A percentile compares a stretch with the other conserved stretches of the same genome.
phyloP scores from a whole-genome alignment of 2,113 vertebrate species.

The Triplophysa siluroides region DNA sequence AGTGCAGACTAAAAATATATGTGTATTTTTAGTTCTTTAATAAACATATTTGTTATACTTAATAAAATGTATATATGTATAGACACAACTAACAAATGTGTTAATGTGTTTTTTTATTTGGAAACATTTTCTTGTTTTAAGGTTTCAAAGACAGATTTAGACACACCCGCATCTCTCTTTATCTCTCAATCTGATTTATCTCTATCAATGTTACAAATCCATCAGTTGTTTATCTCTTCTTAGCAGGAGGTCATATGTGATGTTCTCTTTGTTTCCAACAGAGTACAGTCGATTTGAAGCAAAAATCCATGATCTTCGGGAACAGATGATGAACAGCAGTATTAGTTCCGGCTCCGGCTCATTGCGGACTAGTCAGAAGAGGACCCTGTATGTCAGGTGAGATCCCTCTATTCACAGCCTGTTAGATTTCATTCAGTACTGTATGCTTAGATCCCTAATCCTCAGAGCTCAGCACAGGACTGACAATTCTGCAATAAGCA shows the following conservation, averaged over 20 bases:
- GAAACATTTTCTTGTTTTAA: too few species aligned
- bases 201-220: conserved; percentile 16
- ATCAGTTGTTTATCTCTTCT: conserved; percentile 3
- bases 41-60: too few species aligned
- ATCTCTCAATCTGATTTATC: neutral
- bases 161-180: neutral
- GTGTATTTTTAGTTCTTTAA: too few species aligned
- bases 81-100: too few species aligned
- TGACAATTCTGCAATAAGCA: neutral
- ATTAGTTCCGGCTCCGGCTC: conserved; percentile 95
- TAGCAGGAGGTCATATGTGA: conserved; percentile 7
- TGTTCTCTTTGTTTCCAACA: conserved; percentile 49
- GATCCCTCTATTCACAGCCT: conserved; percentile 6
- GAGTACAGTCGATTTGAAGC: conserved; percentile 97
- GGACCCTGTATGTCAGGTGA: conserved; percentile 87
- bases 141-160: too few species aligned
- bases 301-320: conserved; percentile 96
- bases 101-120: too few species aligned
- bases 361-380: conserved; percentile 92
- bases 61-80: too few species aligned
- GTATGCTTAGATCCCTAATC: neutral
- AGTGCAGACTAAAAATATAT: too few species aligned
- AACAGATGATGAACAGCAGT: conserved; percentile 99
- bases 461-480: neutral
- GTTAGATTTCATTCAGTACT: conserved; percentile 18